Evolutionary conservation across 2,888 invertebrate species (phyloP).

Genomic region (Xestia sexstrigata): DNA sequence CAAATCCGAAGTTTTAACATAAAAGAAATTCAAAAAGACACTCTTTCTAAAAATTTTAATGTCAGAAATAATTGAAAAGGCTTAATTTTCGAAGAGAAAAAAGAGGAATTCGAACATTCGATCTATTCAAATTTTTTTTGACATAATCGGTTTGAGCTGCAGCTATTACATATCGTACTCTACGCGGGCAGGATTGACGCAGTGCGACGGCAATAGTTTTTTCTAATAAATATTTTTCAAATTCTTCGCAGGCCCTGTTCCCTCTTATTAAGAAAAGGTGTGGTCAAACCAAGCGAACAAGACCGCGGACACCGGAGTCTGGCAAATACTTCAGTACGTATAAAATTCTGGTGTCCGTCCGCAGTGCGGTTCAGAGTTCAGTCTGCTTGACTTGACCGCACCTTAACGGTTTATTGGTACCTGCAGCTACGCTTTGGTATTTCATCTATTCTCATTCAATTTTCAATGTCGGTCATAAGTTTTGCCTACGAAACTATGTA

Average conservation of each 20-base stretch:
- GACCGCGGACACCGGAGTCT: background rate
- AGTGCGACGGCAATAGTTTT: background rate
- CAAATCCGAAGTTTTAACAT: no score
- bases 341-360: background rate
- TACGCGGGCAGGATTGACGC: background rate
- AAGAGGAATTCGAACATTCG: no score
- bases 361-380: background rate
- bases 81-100: no score
- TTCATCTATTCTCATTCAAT: slow-evolving; percentile 9
- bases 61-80: no score
- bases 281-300: background rate
- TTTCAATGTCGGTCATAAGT: background rate
- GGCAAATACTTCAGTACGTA: background rate
- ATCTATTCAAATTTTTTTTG: no score
- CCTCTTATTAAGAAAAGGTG: background rate
- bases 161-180: background rate
- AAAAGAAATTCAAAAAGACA: no score
- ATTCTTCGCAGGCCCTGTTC: background rate
- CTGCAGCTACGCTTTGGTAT: slow-evolving; percentile 3
- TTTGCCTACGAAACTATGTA: background rate
- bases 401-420: background rate
- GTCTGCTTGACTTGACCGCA: background rate
- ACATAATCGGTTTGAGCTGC: no score
- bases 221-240: background rate
- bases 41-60: no score